Base-by-base conservation (phyloP, 2,113 vertebrate genomes). In the Toxotes jaculatrix region DNA sequence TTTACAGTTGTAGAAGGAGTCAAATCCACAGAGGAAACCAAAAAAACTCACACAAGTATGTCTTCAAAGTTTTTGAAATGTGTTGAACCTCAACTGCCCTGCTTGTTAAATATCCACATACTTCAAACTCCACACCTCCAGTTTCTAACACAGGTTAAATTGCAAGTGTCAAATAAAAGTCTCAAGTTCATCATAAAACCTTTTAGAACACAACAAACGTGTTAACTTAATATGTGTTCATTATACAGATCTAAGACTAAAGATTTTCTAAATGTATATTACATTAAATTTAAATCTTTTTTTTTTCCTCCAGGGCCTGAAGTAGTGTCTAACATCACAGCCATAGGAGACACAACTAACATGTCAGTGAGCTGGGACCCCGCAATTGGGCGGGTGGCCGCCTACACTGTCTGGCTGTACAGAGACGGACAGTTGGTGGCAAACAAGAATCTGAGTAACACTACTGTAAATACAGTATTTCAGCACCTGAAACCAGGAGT, bases 291-390 rank as follows among this genome's bases (percentile, higher is more conserved):
- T 0, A 27, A 3, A 11, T 34, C 3, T 56, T 43, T 43, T 43
- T 4, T 38, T 17, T 63, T 31, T 59, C 51, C 57, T 9, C 7
- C 72, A 94, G 93, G 7, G 1, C 91, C 93, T 47, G 73, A 9
- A 17, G 4, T 2, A 1, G 88, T 89, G 43, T 16, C 69, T 16
- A 1, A 21, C 59, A 5, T 93, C 10, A 51, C 1, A 27, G 80
- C 45, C 4, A 59, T 36, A 4, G 92, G 89, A 66, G 82, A 5
- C 23, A 91, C 83, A 5, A 88, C 78, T 0, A 70, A 0, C 42
- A 66, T 93, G 76, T 69, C 34, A 5, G 88, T 95, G 62, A 90
- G 0, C 4, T 95, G 94, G 94, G 47, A 0, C 1, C 4, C 0
- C 9, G 70, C 87, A 2, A 0, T 0, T 0, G 92, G 92, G 1